These are phyloP conservation scores for Melanocharis versteri DNA, from an alignment of 2,113 vertebrate genomes.

Conservation along the genomic window DNA sequence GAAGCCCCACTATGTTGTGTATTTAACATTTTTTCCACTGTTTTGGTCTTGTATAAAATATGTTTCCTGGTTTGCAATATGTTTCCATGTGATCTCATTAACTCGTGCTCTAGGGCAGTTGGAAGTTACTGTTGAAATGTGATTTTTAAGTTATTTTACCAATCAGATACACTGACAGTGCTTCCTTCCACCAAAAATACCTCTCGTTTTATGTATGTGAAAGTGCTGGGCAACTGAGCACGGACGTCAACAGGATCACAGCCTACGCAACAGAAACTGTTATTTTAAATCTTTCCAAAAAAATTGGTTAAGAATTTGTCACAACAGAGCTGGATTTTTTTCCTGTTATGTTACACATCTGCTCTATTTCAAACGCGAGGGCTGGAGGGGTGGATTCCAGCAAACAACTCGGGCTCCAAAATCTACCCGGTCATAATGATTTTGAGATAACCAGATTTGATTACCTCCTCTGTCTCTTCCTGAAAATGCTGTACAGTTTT, in stretches of 20 bases:
- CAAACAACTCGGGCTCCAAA: conserved; percentile 53
- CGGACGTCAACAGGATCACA: conserved; percentile 49
- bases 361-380: neutral
- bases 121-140: conserved; percentile 11
- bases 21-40: conserved; percentile 67
- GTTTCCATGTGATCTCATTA: conserved; percentile 68
- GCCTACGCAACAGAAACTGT: conserved; percentile 14
- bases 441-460: conserved; percentile 60
- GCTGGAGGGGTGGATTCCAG: conserved; percentile 39
- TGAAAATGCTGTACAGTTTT: neutral
- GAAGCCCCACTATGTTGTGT: neutral
- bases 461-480: conserved; percentile 57
- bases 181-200: conserved; percentile 65
- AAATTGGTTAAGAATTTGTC: neutral
- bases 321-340: neutral
- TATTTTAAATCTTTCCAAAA: conserved; percentile 9
- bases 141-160: conserved; percentile 45
- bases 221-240: conserved; percentile 9
- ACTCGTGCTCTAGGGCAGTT: conserved; percentile 50
- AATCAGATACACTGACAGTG: neutral
- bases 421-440: conserved; percentile 29
- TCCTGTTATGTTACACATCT: conserved; percentile 28
- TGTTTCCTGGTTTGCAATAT: conserved; percentile 72
- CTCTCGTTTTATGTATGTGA: conserved; percentile 23
- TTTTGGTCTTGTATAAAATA: conserved; percentile 57